These are phyloP conservation scores for Apostichopus japonicus DNA, from an alignment of 35 echinoderm and acorn worm species.

Conservation along the genomic window DNA sequence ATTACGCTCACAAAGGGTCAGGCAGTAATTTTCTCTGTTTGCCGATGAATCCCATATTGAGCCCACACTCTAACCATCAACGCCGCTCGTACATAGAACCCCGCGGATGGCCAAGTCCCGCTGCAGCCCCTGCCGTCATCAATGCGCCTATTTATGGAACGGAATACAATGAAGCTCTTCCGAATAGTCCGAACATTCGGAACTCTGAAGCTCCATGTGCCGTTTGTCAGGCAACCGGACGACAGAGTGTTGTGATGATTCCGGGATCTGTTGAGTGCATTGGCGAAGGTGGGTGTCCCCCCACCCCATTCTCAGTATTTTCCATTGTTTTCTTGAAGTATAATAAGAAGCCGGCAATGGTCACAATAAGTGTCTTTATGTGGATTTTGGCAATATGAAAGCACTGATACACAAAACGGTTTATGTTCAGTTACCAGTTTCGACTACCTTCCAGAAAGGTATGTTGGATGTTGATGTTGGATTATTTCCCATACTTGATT, in stretches of 20 bases:
- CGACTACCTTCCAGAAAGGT: no score
- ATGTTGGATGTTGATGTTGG: no score
- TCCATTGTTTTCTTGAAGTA: no score
- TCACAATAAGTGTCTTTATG: no score
- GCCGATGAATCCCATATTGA: background rate
- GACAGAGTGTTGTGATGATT: background rate
- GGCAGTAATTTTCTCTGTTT: conserved; percentile 3
- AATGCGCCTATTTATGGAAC: background rate
- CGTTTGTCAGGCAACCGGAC: background rate
- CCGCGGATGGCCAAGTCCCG: background rate
- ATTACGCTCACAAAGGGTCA: background rate
- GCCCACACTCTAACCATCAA: background rate
- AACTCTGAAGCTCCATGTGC: conserved; percentile 29
- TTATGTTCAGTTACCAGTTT: no score
- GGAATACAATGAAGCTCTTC: background rate
- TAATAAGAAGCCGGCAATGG: no score
- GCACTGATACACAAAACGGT: no score
- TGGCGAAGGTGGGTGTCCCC: background rate
- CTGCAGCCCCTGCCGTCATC: background rate
- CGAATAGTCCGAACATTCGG: background rate
- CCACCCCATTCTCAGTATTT: no score
- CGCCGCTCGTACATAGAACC: background rate
- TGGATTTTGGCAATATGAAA: no score
- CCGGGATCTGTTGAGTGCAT: background rate
- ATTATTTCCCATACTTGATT: no score